Base-by-base conservation (phyloP, 2,797 vertebrate genomes). In the Hoplostethus mediterraneus region DNA sequence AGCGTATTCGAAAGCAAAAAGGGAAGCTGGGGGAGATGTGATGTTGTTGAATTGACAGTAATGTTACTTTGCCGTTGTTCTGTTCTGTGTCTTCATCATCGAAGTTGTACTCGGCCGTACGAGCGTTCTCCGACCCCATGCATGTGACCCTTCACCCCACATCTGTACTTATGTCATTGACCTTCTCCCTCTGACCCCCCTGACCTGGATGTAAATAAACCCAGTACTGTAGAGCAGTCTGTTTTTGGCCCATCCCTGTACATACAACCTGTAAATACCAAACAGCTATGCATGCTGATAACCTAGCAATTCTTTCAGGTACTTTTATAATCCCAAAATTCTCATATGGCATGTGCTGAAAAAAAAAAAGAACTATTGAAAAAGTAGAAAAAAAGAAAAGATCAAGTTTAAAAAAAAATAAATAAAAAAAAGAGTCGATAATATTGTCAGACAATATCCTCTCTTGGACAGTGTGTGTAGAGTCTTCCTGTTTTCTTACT, bases 231-330 rank as follows among this genome's bases (percentile, higher is more conserved):
- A 90, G 91, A 87, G 82, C 91, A 89, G 90, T 89, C 90, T 89
- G 90, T 91, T 91, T 87, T 84, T 87, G 89, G 77, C 77, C 86
- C 88, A 81, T 85, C 83, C 76, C 74, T 95, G 94, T 95, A 94
- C 73, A 95, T 93, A 94, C 16, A 14, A 80, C 71, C 60, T 97
- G 97, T 97, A 97, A 96, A 97, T 97, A 98, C 86, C 82, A 72
- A 93, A 95, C 93, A 94, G 90, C 96, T 96, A 95, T 97, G 97
- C 97, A 99, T 98, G 97, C 92, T 95, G 94, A 96, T 94, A 94
- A 94, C 94, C 95, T 96, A 96, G 95, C 94, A 93, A 95, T 98
- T 94, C 93, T 95, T 97, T 98, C 97, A 98, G 97, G 96, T 97
- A 97, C 97, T 98, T 99, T 98, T 99, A 96, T 98, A 98, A 98